Evolutionary conservation across 35 echinoderm and acorn worm species (phyloP), one percentile per base, ranked within the genome.

Genomic region (Anneissia japonica): DNA sequence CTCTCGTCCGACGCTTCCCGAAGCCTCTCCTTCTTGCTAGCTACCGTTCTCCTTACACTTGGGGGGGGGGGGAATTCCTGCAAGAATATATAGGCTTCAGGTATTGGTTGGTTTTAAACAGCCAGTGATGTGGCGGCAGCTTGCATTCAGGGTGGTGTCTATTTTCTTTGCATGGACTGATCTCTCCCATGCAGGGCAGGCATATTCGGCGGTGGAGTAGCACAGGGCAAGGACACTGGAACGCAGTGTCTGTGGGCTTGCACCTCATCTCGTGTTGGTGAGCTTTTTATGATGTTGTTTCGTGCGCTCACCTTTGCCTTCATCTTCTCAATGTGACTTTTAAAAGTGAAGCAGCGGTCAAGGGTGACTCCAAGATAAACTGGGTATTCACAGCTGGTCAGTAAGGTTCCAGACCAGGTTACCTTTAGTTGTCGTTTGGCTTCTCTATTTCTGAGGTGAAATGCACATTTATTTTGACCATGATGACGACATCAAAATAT

Each of bases 101-200:
- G 34, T 41, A 79, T 87, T 56, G 0, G 86, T 87, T 73, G 74
- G 77, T 38, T 79, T 79, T 6, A 81, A 31, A 45, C 51, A 80
- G 0, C 86, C 86, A 79, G 86, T 87, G 17, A 87, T 56, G 11
- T 33, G 9, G 79, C 86, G 30, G 40, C 21, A 87, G 36, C 75
- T 43, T 37, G 78, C 45, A 77, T 55, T 87, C 39, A 87, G 86
- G 29, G 17, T 32, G n/a, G 86, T 33, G 40, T 87, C 75, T 80
- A 87, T 26, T 51, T 77, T 87, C 85, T 87, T 77, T 31, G 85
- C 85, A 77, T 78, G 85, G 85, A 74, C 38, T 3, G 85, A 87
- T 77, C 76, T 87, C 46, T 46, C 85, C 85, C 75, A 79, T 37
- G 79, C 37, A 17, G 85, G 74, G 38, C 85, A 79, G 26, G 85